Evolutionary conservation across 2,797 vertebrate genomes (phyloP), one percentile per base, ranked within the genome.

Genomic region (Squalus acanthias): DNA sequence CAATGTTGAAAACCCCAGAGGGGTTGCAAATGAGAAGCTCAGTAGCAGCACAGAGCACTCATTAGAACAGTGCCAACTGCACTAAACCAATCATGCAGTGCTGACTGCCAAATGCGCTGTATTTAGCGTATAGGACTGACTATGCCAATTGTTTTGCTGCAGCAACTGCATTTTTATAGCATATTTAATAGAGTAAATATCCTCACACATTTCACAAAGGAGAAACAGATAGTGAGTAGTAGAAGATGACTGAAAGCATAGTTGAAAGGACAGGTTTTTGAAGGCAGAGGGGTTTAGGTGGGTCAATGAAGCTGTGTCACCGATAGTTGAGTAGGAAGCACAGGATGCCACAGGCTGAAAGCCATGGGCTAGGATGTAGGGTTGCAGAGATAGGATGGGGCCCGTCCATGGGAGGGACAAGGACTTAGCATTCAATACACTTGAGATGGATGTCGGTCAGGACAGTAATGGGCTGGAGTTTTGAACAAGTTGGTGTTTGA

Each of bases 1-100:
- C 91, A 46, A 69, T 69, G 89, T 65, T 46, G 88, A 69, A 93
- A 93, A 93, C 65, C 91, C 65, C 91, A 46, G n/a, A 39, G n/a
- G 63, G 2, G n/a, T 93, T 93, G 91, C 20, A 93, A 93, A 67
- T 57, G 87, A 57, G 91, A 9, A 93, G 39, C n/a, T 67, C n/a
- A 69, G 39, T 24, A 46, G 91, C 20, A 46, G 20, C 60, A 20
- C 29, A 39, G 24, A 33, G 24, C 9, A 13, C 24, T 89, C 57
- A 20, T 91, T 91, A 91, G 57, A 91, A 33, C 1, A 24, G 5
- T 65, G 60, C 82, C 82, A 85, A 85, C 20, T 50, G 46, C 39
- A 50, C 79, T 46, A 74, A 33, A 33, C 72, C 9, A 74, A 74
- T 74, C 72, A 74, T 9, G 24, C 33, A 12, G 50, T 57, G 53